Evolutionary conservation across 2,113 vertebrate species (phyloP).

Genomic region (Pholis gunnellus): DNA sequence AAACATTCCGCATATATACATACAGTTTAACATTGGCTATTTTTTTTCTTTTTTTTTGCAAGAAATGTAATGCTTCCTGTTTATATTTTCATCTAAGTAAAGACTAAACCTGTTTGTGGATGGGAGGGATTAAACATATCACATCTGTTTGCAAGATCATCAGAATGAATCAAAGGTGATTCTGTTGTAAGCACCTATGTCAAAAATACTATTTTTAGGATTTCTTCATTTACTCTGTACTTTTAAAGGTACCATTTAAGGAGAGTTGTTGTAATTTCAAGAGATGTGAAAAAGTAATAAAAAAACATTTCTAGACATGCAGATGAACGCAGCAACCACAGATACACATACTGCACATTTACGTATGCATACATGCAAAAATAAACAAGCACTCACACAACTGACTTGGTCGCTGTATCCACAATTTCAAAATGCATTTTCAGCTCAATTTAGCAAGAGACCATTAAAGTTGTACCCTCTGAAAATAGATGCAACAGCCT

Average conservation of each 20-base stretch:
- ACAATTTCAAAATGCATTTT: slow-evolving; percentile 16
- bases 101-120: neutral
- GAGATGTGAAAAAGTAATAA: neutral
- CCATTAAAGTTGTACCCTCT: slow-evolving; percentile 12
- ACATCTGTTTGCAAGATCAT: neutral
- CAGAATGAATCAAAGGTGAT: neutral
- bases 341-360: neutral
- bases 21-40: neutral
- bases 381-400: neutral
- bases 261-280: neutral
- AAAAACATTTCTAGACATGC: neutral
- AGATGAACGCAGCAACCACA: neutral
- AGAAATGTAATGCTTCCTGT: neutral
- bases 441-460: slow-evolving; percentile 32
- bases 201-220: neutral
- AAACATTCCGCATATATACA: neutral
- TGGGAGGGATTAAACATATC: neutral
- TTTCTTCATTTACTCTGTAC: neutral
- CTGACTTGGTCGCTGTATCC: neutral
- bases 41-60: neutral
- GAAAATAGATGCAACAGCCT: slow-evolving; percentile 8
- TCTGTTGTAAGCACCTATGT: neutral
- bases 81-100: neutral
- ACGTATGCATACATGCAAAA: neutral
- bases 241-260: neutral